Evolutionary conservation across 2,797 vertebrate species (phyloP), one percentile per base, ranked within the genome.

Genomic region (Sebastes diploproa): DNA sequence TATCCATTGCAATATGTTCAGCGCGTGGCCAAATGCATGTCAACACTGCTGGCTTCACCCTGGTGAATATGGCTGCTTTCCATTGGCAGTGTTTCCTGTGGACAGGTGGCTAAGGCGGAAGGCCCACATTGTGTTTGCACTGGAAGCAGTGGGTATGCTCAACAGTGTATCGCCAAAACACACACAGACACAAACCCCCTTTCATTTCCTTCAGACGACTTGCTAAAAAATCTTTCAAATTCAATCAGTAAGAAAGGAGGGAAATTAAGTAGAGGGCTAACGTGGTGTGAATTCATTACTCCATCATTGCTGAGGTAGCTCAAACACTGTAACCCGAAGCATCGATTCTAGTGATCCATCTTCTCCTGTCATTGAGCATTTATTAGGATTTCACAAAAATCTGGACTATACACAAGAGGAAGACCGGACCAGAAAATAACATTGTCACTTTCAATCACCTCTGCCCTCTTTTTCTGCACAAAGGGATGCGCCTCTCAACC

Each of bases 361-460:
- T 95, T 91, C 84, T 86, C 32, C 82, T 93, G 94, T 93, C 89
- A 83, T 89, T 80, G 78, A 75, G 54, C 88, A 90, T 94, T 89
- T 91, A 94, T 93, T 90, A 84, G 83, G 84, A 91, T 94, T 92
- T 91, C 90, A 75, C 78, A 76, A 80, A 78, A 80, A 86, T 85
- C 72, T 61, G 65, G 78, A 73, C 84, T 81, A 16, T 42, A 30
- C 77, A 75, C 75, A 74, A 52, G 74, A 88, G 73, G 54, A 88
- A 81, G 67, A 86, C 80, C 66, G 72, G 81, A 63, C 22, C 66
- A 75, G 86, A 86, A 93, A 91, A 92, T 90, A 93, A 93, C 85
- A 78, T 81, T 93, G 92, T 94, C 92, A 92, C 86, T 94, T 92
- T 87, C 79, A 91, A 93, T 95, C 85, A 87, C 82, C 68, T 73